Conservation (phyloP, 1,140 invertebrate species). For the Ips typographus region DNA sequence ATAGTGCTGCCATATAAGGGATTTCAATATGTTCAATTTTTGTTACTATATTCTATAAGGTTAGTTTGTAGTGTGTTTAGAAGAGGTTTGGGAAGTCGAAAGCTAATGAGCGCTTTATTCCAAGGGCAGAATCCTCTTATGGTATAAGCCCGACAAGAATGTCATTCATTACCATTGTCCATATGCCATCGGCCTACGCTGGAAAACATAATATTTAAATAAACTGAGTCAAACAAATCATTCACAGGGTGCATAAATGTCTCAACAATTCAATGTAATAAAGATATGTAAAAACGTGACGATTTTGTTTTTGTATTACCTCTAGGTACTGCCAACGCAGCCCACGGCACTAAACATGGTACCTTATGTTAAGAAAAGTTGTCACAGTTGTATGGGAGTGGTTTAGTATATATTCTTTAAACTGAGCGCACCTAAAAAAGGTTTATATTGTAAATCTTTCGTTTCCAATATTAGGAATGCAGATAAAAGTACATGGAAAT, state of each 20-base stretch:
- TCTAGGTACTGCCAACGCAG: constrained; percentile 29
- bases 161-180: constrained; percentile 26
- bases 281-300: constrained; percentile 35
- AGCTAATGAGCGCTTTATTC: background rate
- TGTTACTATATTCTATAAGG: constrained; percentile 1
- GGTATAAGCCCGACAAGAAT: constrained; percentile 21
- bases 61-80: constrained; percentile 1
- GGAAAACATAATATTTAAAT: constrained; percentile 26
- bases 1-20: constrained; percentile 8
- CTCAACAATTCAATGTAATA: constrained; percentile 31
- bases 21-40: constrained; percentile 14
- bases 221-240: constrained; percentile 27
- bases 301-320: constrained; percentile 34
- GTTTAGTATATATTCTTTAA: constrained; percentile 28
- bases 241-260: constrained; percentile 29
- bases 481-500: constrained; percentile 37
- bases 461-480: constrained; percentile 33
- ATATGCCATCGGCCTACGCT: constrained; percentile 26
- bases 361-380: constrained; percentile 34
- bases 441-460: constrained; percentile 35
- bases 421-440: constrained; percentile 32
- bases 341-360: constrained; percentile 28
- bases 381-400: constrained; percentile 35
- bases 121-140: constrained; percentile 15
- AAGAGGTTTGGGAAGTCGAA: background rate